Evolutionary conservation across 2,888 invertebrate genomes (phyloP), one percentile per base, ranked within the genome.

Genomic region (Megastigmus dorsalis): DNA sequence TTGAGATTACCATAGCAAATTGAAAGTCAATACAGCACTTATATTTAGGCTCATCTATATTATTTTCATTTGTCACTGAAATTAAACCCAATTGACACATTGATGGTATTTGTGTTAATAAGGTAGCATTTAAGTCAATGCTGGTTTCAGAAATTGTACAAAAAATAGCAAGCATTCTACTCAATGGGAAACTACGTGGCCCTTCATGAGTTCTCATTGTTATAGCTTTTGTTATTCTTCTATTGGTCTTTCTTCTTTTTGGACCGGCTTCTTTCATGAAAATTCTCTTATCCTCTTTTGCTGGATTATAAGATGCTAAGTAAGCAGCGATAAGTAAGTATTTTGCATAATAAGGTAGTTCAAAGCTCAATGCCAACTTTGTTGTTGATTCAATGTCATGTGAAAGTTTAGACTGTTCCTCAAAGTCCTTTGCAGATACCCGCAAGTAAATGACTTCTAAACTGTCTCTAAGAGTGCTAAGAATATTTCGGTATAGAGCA

Each of bases 221-320:
- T 52, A 33, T 57, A 1, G 26, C 23, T 6, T 48, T 63, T 15
- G 1, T n/a, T n/a, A n/a, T 63, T 26, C 30, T 74, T 18, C 50
- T 74, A 90, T 90, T 41, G 30, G 50, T 68, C 66, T 41, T 78
- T 79, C 93, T 95, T 15, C 90, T 91, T 81, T 92, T 93, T n/a
- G 90, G 91, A 80, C 92, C 93, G 79, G 93, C 93, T 80, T 92
- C 88, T 88, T 97, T 97, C 87, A 95, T 92, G 86, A 97, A 97
- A 52, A 97, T 89, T 55, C 95, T 89, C 83, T 94, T 95, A 85
- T 98, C 98, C 79, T 95, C 93, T 80, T 95, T 95, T 0, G 94
- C 92, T 1, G 97, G 95, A 88, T 97, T 97, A 86, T 97, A 95
- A 36, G 97, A 97, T 0, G 97, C 97, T 75, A 98, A 89, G 85